A percentile compares a stretch with the other conserved stretches of the same genome.
Evolutionary conservation across 2,888 invertebrate genomes (phyloP).

Genomic region (Baccha elongata): DNA sequence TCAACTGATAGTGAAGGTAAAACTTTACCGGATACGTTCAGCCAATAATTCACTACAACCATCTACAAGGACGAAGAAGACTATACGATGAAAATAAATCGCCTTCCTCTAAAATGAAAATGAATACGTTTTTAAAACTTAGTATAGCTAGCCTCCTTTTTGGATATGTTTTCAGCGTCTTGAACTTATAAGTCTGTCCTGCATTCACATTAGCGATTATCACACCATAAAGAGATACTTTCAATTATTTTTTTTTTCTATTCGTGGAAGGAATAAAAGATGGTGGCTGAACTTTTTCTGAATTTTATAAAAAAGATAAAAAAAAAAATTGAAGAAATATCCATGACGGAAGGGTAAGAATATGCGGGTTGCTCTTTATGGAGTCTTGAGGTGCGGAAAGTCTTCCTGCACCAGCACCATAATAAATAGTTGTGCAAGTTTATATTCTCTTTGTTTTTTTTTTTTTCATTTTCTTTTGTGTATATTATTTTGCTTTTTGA

Average conservation of each 20-base stretch:
- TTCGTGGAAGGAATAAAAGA: constrained; percentile 11
- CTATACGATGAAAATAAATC: constrained; percentile 44
- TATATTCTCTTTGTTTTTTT: background rate
- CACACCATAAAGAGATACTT: constrained; percentile 58
- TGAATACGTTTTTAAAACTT: constrained; percentile 39
- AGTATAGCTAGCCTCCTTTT: background rate
- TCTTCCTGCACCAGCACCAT: constrained; percentile 33
- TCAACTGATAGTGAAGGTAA: constrained; percentile 21
- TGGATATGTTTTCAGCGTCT: constrained; percentile 17
- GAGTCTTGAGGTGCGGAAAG: constrained; percentile 46
- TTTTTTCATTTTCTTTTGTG: background rate
- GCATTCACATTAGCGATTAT: constrained; percentile 68
- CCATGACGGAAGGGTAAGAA: constrained; percentile 3
- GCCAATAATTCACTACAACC: constrained; percentile 58
- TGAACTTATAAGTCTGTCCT: constrained; percentile 1
- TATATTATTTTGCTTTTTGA: background rate
- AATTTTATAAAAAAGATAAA: background rate
- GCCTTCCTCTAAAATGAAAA: constrained; percentile 55
- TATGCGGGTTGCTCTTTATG: constrained; percentile 7
- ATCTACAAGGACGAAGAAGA: background rate
- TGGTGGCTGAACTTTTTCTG: constrained; percentile 42
- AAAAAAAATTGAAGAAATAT: constrained; percentile 18
- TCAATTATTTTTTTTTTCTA: constrained; percentile 35
- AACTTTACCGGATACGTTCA: constrained; percentile 26
- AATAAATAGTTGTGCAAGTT: constrained; percentile 61